These are phyloP conservation scores for Perithous albicinctus DNA, from an alignment of 2,888 invertebrate species.

Conservation along the genomic window DNA sequence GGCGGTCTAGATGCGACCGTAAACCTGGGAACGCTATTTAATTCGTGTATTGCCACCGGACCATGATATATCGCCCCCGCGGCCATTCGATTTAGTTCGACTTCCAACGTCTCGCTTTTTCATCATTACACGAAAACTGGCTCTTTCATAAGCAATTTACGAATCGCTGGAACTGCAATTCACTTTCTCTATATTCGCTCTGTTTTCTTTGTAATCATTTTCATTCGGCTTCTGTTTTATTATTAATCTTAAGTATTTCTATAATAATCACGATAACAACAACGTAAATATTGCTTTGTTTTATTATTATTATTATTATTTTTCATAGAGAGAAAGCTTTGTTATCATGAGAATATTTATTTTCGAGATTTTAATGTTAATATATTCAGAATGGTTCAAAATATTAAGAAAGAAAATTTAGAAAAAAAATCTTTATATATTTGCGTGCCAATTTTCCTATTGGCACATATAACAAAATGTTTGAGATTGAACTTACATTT, in stretches of 20 bases:
- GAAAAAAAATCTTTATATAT: no score
- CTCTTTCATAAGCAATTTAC: conserved; percentile 32
- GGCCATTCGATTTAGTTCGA: conserved; percentile 32
- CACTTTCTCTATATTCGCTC: not conserved
- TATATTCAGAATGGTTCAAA: no score
- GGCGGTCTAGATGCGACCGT: conserved; percentile 45
- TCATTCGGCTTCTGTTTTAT: not conserved
- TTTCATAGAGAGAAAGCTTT: no score
- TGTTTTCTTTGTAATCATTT: not conserved
- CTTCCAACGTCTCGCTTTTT: conserved; percentile 13
- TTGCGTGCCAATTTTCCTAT: no score
- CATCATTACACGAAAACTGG: conserved; percentile 26
- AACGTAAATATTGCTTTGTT: no score
- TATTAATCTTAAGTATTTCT: not conserved
- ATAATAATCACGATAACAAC: no score
- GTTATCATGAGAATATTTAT: no score
- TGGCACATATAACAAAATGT: no score
- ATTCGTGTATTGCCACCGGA: conserved; percentile 42
- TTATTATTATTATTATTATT: no score
- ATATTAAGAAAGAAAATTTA: no score
- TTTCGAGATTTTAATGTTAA: no score
- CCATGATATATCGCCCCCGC: conserved; percentile 27
- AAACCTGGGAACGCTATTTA: conserved; percentile 50
- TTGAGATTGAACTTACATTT: no score
- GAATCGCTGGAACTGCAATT: conserved; percentile 12